Evolutionary conservation across 2,113 vertebrate genomes (phyloP).

Genomic region (Dinomys branickii): DNA sequence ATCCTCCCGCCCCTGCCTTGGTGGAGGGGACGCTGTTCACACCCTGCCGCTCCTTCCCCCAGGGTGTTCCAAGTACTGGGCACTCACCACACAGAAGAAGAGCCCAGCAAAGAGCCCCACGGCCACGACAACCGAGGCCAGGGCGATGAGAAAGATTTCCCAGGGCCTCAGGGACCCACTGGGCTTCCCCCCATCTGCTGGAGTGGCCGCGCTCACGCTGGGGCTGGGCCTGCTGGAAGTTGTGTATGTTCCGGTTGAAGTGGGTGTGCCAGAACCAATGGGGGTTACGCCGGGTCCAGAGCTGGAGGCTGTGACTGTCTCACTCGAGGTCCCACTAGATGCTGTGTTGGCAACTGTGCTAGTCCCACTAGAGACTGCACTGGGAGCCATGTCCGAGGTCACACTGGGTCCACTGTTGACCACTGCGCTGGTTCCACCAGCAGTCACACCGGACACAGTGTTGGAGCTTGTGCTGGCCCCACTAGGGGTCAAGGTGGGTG

Average conservation of each 20-base stretch:
- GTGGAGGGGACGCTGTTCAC: neutral
- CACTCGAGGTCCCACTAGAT: rapidly evolving
- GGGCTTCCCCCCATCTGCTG: neutral
- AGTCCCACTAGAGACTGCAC: rapidly evolving
- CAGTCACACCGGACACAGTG: rapidly evolving
- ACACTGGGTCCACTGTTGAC: neutral
- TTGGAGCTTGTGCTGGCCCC: rapidly evolving
- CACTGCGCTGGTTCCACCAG: rapidly evolving
- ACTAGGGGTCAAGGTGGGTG: rapidly evolving
- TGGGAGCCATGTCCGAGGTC: rapidly evolving
- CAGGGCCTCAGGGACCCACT: slow-evolving; percentile 29
- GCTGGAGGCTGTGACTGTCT: neutral
- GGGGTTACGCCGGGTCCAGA: rapidly evolving
- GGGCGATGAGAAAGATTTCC: slow-evolving; percentile 66
- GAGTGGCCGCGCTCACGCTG: neutral
- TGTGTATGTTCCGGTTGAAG: neutral
- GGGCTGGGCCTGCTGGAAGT: neutral
- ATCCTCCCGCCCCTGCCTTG: neutral
- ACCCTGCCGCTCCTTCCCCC: neutral
- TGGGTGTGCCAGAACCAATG: neutral
- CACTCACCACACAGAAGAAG: slow-evolving; percentile 65
- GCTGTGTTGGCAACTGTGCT: rapidly evolving
- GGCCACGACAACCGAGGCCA: neutral
- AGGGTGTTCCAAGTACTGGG: neutral
- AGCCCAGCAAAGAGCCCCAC: slow-evolving; percentile 38